A percentile compares a stretch with the other conserved stretches of the same genome.
These are phyloP conservation scores for Anthophora plumipes DNA, from an alignment of 2,888 invertebrate species.

Conservation along the genomic window DNA sequence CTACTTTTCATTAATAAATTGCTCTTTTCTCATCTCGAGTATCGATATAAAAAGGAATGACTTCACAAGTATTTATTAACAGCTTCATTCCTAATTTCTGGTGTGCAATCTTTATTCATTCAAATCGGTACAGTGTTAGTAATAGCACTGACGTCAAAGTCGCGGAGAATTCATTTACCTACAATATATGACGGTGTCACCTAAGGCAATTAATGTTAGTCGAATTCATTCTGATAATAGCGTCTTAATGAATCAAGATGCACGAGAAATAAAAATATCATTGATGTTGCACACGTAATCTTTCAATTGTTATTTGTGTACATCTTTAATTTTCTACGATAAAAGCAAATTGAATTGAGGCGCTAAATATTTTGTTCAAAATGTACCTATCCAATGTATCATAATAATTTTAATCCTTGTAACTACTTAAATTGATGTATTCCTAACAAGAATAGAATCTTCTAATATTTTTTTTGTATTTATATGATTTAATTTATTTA, in stretches of 20 bases:
- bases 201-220: not conserved
- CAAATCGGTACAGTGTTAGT: not conserved
- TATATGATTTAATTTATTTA: too few species aligned
- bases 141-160: conserved; percentile 11
- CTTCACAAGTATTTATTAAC: too few species aligned
- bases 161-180: not conserved
- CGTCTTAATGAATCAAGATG: not conserved
- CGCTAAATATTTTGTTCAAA: not conserved
- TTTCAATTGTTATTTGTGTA: not conserved
- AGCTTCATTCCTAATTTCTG: not conserved
- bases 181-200: not conserved
- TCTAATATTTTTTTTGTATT: too few species aligned
- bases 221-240: not conserved
- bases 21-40: too few species aligned
- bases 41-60: too few species aligned
- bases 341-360: not conserved
- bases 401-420: not conserved
- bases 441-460: too few species aligned
- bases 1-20: too few species aligned
- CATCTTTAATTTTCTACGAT: not conserved
- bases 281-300: not conserved
- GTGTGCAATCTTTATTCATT: not conserved
- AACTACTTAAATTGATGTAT: too few species aligned
- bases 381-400: not conserved
- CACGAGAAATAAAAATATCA: not conserved